A percentile compares a stretch with the other conserved stretches of the same genome.
Evolutionary conservation across 2,113 vertebrate genomes (phyloP).

Genomic region (Pseudolaguvia tuberculata): DNA sequence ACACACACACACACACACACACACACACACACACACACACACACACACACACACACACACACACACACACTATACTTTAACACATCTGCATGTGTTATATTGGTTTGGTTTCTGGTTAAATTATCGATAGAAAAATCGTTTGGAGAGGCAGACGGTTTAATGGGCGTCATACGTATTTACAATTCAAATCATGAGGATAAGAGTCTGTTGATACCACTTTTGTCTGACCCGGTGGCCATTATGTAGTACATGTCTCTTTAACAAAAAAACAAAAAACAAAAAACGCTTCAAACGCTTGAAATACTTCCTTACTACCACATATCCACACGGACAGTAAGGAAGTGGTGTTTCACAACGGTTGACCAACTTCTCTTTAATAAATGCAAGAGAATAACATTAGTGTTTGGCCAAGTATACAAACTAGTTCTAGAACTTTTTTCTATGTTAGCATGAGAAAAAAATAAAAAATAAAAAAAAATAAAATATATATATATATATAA

Average conservation of each 20-base stretch:
- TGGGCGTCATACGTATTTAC: not conserved
- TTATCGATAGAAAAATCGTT: not conserved
- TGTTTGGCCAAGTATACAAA: not conserved
- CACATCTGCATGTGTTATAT: not conserved
- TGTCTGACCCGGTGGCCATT: not conserved
- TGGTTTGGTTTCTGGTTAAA: not conserved
- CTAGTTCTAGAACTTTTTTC: not conserved
- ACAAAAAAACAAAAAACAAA: too few relatives aligned
- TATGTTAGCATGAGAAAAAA: not conserved
- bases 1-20: too few relatives aligned
- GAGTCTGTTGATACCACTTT: not conserved
- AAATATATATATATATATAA: too few relatives aligned
- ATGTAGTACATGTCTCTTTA: not conserved
- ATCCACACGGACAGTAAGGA: constrained; percentile 2
- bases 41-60: too few relatives aligned
- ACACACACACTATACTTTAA: not conserved
- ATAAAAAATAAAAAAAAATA: not conserved
- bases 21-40: too few relatives aligned
- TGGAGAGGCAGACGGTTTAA: not conserved
- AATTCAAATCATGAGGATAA: constrained; percentile 2
- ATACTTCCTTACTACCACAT: not conserved
- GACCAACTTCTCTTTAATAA: constrained; percentile 19
- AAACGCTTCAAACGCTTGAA: not conserved
- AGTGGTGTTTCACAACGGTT: constrained; percentile 19
- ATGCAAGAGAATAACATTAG: not conserved